Percentiles rank a stretch among this genome's conserved stretches.
These are phyloP conservation scores for Zaprionus bogoriensis DNA, from an alignment of 2,888 invertebrate species.

Conservation along the genomic window DNA sequence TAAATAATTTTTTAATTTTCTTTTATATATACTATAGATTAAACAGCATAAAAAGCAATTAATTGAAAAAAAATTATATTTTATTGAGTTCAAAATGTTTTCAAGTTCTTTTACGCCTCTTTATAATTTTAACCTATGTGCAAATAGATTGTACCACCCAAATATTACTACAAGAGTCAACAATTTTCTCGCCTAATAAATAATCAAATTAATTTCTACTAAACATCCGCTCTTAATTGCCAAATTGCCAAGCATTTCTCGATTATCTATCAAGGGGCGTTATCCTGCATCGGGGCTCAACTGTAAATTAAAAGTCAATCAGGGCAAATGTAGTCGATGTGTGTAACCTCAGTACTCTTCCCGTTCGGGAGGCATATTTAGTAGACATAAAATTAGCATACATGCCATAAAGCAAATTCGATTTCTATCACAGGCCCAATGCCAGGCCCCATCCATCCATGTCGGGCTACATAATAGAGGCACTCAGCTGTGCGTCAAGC, in stretches of 20 bases:
- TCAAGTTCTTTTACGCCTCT: too few relatives aligned
- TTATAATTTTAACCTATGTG: too few relatives aligned
- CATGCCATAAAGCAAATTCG: slow-evolving; percentile 81
- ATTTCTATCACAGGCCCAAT: slow-evolving; percentile 68
- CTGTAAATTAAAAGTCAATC: slow-evolving; percentile 62
- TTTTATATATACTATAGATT: not conserved
- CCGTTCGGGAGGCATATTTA: too few relatives aligned
- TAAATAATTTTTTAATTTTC: not conserved
- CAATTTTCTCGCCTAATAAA: not conserved
- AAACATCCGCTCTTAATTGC: not conserved
- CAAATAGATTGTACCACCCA: too few relatives aligned
- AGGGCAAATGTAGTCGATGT: slow-evolving; percentile 45
- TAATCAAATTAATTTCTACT: not conserved
- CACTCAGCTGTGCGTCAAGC: slow-evolving; percentile 69
- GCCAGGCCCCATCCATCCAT: not conserved
- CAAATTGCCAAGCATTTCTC: not conserved
- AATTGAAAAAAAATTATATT: too few relatives aligned
- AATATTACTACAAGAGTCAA: not conserved
- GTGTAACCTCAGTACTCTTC: slow-evolving; percentile 11
- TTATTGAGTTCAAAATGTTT: too few relatives aligned
- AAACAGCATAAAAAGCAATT: too few relatives aligned
- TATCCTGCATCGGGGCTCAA: slow-evolving; percentile 41
- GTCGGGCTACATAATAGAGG: slow-evolving; percentile 46
- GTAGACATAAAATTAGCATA: slow-evolving; percentile 75
- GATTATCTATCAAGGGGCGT: slow-evolving; percentile 12